These are phyloP conservation scores for Caenorhabditis doughertyi DNA, from an alignment of 2,888 invertebrate species.

Conservation along the genomic window DNA sequence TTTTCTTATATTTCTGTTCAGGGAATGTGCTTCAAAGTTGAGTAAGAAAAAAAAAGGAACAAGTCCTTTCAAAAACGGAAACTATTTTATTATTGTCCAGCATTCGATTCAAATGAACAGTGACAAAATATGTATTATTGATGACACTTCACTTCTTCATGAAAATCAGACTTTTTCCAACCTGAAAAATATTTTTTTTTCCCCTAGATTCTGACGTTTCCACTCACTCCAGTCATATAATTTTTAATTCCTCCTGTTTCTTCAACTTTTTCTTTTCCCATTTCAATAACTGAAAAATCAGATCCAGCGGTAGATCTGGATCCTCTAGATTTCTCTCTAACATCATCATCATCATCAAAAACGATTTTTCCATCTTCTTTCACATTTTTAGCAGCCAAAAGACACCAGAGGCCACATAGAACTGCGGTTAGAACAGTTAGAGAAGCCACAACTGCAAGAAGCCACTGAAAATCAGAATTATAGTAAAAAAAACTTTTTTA, in stretches of 20 bases:
- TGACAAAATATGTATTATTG: too few relatives aligned
- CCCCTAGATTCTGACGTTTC: not conserved
- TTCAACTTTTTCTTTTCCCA: not conserved
- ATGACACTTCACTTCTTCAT: not conserved
- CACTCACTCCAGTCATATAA: constrained; percentile 14
- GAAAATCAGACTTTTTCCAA: constrained; percentile 9
- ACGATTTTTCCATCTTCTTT: not conserved
- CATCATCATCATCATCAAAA: not conserved
- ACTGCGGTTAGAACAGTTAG: not conserved
- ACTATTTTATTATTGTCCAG: too few relatives aligned
- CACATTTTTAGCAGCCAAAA: constrained; percentile 36
- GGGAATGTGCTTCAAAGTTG: too few relatives aligned
- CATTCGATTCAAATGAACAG: too few relatives aligned
- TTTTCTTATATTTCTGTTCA: too few relatives aligned
- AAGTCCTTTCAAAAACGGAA: too few relatives aligned
- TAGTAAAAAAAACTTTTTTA: not conserved
- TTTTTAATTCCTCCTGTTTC: not conserved
- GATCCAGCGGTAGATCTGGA: constrained; percentile 25
- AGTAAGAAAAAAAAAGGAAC: too few relatives aligned
- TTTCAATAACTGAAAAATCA: constrained; percentile 29
- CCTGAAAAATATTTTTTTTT: constrained; percentile 1
- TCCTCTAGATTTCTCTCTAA: constrained; percentile 1
- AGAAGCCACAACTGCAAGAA: not conserved
- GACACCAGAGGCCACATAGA: constrained; percentile 38
- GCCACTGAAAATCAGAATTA: constrained; percentile 13